Conservation (phyloP, 2,113 vertebrate genomes). For the Gallinago paraguaiae region DNA sequence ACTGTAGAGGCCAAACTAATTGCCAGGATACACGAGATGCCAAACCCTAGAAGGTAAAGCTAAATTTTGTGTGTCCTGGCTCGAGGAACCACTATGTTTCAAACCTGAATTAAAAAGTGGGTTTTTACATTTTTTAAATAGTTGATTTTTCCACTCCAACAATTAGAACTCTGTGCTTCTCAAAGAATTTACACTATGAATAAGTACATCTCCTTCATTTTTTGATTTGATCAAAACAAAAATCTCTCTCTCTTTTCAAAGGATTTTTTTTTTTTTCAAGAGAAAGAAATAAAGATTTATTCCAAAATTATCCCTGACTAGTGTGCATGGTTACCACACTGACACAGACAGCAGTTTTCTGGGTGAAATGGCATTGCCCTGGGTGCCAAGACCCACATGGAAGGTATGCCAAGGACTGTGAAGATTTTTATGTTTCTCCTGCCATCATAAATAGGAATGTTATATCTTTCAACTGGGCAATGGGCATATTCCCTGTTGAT, state of each 20-base stretch:
- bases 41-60: conserved; percentile 81
- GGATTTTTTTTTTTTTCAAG: not conserved
- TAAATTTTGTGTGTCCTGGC: conserved; percentile 86
- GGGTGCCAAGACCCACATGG: conserved; percentile 46
- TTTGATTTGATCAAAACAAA: conserved; percentile 72
- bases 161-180: conserved; percentile 81
- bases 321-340: conserved; percentile 32
- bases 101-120: conserved; percentile 63
- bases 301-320: conserved; percentile 48
- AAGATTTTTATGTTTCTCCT: conserved; percentile 25
- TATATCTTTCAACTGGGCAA: conserved; percentile 14
- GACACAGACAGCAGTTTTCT: conserved; percentile 57
- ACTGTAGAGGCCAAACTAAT: conserved; percentile 74
- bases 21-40: conserved; percentile 65
- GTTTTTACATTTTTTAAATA: conserved; percentile 76
- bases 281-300: not conserved
- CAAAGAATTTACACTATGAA: conserved; percentile 72
- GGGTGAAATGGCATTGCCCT: conserved; percentile 39
- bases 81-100: conserved; percentile 41
- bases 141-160: conserved; percentile 81
- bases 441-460: conserved; percentile 43
- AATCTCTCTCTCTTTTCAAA: conserved; percentile 55
- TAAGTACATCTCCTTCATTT: conserved; percentile 74
- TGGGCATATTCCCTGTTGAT: not conserved
- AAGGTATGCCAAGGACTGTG: conserved; percentile 17